phyloP scores from a whole-genome alignment of 1,140 invertebrate genomes.

The Lithobius niger region DNA sequence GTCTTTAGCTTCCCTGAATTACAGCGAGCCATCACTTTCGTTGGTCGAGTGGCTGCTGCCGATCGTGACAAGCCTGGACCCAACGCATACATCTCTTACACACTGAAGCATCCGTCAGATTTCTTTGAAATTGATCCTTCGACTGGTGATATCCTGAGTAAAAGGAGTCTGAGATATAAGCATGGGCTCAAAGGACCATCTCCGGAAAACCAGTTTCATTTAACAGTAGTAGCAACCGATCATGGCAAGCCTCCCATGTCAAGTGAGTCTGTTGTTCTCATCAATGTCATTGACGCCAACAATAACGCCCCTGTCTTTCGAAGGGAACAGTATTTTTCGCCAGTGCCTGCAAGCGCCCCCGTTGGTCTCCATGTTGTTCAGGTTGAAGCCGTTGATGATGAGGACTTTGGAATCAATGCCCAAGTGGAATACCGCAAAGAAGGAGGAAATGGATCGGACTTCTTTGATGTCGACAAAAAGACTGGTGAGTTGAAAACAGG shows the following conservation, averaged over 20 bases:
- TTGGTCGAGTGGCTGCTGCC: slow-evolving; percentile 73
- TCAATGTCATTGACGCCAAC: slow-evolving; percentile 83
- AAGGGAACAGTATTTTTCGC: slow-evolving; percentile 50
- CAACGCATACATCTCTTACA: slow-evolving; percentile 86
- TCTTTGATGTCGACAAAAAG: slow-evolving; percentile 58
- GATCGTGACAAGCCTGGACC: slow-evolving; percentile 85
- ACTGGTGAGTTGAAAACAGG: slow-evolving; percentile 49
- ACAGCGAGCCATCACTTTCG: slow-evolving; percentile 58
- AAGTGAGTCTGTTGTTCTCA: slow-evolving; percentile 60
- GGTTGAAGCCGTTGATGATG: slow-evolving; percentile 56
- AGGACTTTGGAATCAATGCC: slow-evolving; percentile 71
- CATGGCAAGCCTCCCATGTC: slow-evolving; percentile 85
- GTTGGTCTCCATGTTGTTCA: slow-evolving; percentile 49
- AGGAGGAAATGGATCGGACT: slow-evolving; percentile 59
- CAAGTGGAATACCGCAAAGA: slow-evolving; percentile 66
- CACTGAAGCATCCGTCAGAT: slow-evolving; percentile 74
- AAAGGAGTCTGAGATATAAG: slow-evolving; percentile 64
- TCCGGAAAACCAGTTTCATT: slow-evolving; percentile 71
- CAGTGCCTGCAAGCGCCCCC: slow-evolving; percentile 60
- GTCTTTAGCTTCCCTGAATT: slow-evolving; percentile 81
- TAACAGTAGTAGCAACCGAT: slow-evolving; percentile 75
- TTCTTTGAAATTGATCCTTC: slow-evolving; percentile 79
- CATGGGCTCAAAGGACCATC: slow-evolving; percentile 53
- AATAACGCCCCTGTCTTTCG: slow-evolving; percentile 74
- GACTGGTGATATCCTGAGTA: slow-evolving; percentile 77